phyloP scores from a whole-genome alignment of 2,113 vertebrate species.

The Gnathonemus echidnorhynchus region DNA sequence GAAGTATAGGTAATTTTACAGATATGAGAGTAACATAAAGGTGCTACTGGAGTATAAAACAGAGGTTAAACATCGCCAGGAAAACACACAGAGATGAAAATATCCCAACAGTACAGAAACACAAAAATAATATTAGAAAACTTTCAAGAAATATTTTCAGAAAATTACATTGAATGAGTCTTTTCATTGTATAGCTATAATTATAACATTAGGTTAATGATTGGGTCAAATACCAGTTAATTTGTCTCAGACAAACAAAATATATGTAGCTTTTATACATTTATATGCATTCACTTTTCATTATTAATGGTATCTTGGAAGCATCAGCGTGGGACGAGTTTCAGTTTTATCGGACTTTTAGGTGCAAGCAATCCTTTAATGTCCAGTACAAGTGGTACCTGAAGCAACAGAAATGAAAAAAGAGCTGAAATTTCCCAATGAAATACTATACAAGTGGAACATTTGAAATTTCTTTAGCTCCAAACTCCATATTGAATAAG shows the following conservation, averaged over 20 bases:
- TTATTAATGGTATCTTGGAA: neutral
- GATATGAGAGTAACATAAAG: neutral
- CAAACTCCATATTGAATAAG: neutral
- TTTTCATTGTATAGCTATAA: neutral
- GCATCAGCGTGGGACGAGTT: slow-evolving; percentile 52
- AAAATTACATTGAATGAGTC: neutral
- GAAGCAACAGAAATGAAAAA: neutral
- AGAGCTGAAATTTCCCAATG: neutral
- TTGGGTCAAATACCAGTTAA: neutral
- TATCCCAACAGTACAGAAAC: neutral
- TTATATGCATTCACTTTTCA: slow-evolving; percentile 32
- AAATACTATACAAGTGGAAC: neutral
- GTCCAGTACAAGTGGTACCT: slow-evolving; percentile 66
- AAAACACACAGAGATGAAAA: neutral
- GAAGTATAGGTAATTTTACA: neutral
- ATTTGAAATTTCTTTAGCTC: neutral
- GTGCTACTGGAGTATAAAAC: neutral
- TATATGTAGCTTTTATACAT: neutral
- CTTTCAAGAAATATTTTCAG: neutral
- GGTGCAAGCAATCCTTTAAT: slow-evolving; percentile 42
- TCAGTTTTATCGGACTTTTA: slow-evolving; percentile 63
- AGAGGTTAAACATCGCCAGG: neutral
- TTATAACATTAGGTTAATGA: neutral
- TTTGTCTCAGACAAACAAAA: neutral
- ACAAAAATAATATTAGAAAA: neutral